phyloP scores from a whole-genome alignment of 2,888 invertebrate species.

The Heliconius erato region DNA sequence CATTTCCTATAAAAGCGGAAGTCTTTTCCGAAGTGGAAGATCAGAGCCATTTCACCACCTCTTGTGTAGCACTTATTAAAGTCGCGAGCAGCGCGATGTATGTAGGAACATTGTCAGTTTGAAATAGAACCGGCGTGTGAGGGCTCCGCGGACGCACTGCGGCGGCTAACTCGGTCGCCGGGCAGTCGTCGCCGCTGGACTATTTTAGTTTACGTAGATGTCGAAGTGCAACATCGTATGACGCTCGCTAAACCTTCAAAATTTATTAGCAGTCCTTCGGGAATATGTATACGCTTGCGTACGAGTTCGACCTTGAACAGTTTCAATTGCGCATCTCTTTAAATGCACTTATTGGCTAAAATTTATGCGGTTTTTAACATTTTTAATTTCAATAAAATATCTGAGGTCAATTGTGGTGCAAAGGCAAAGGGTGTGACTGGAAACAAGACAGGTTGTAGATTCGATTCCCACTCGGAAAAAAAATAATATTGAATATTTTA shows the following conservation, averaged over 20 bases:
- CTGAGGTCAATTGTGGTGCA: background rate
- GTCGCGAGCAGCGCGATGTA: slow-evolving; percentile 76
- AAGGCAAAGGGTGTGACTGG: too few species aligned
- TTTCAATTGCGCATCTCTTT: slow-evolving; percentile 17
- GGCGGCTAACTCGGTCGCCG: slow-evolving; percentile 83
- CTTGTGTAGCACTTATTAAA: slow-evolving; percentile 67
- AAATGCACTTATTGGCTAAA: background rate
- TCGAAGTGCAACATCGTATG: slow-evolving; percentile 82
- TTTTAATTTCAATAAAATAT: background rate
- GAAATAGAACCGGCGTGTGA: slow-evolving; percentile 85
- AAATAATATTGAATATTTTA: too few species aligned
- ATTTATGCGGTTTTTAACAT: too few species aligned
- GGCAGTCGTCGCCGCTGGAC: slow-evolving; percentile 78
- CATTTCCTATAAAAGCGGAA: slow-evolving; percentile 80
- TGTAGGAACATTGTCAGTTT: slow-evolving; percentile 77
- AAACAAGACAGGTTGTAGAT: too few species aligned
- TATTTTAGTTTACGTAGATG: slow-evolving; percentile 85
- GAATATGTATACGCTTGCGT: slow-evolving; percentile 32
- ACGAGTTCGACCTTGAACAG: slow-evolving; percentile 32
- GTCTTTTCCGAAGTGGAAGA: slow-evolving; percentile 76
- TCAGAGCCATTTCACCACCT: slow-evolving; percentile 82
- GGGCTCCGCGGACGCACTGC: slow-evolving; percentile 82
- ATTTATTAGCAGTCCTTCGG: slow-evolving; percentile 48
- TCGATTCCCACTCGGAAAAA: too few species aligned
- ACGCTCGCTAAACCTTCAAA: slow-evolving; percentile 78